phyloP scores from a whole-genome alignment of 1,140 invertebrate species.

The Penaeus chinensis region DNA sequence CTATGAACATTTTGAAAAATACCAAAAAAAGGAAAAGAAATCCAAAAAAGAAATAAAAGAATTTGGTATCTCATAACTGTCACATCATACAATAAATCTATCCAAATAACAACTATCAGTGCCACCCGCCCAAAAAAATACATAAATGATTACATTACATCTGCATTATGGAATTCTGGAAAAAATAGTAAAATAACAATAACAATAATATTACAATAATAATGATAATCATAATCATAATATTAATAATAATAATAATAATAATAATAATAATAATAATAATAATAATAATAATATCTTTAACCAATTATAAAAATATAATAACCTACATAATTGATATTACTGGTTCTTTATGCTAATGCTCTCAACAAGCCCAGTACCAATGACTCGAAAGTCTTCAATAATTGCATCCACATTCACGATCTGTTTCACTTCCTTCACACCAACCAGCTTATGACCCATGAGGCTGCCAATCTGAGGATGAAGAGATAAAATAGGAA shows the following conservation, averaged over 20 bases:
- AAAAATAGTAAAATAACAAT: not conserved
- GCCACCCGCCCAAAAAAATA: too few relatives aligned
- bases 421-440: not conserved
- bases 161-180: not conserved
- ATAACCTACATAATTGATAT: not conserved
- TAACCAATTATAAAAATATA: too few relatives aligned
- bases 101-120: too few relatives aligned
- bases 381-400: not conserved
- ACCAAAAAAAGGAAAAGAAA: not conserved
- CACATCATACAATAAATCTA: too few relatives aligned
- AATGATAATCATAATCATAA: not conserved
- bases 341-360: not conserved
- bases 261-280: not conserved
- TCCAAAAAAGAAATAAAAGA: not conserved
- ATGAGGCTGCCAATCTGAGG: not conserved
- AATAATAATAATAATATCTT: not conserved
- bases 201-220: not conserved
- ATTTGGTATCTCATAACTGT: not conserved
- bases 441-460: constrained; percentile 14
- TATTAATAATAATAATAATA: not conserved
- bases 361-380: not conserved
- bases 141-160: too few relatives aligned
- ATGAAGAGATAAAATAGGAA: not conserved
- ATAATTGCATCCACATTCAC: constrained; percentile 3
- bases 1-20: constrained; percentile 31